Base-by-base conservation (phyloP, 2,888 invertebrate genomes). In the Dione vanillae region DNA sequence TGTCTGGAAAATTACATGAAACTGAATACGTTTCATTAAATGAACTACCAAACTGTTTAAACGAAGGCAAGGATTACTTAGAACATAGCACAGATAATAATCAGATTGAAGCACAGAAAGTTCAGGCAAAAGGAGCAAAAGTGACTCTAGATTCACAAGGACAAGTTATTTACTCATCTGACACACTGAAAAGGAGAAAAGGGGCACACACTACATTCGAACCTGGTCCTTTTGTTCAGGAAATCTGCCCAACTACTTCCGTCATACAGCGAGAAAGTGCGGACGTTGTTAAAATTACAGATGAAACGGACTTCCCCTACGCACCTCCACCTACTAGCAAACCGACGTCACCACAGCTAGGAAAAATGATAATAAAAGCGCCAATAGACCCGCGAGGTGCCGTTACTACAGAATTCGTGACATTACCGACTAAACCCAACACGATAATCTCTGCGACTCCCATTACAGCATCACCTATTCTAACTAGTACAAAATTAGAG, bases 81-180 rank as follows among this genome's bases (percentile, higher is more conserved):
- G 91, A 92, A 77, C 86, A 87, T 62, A 83, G 82, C 49, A 78
- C 87, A 76, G 85, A 87, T 69, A 88, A 87, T 73, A 88, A 85
- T 75, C 78, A 82, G 12, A 85, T 85, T 7, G 84, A 83, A 62
- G 86, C 82, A 7, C 79, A 88, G 71, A 89, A 92, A 74, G 82
- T 91, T 89, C 86, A 94, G 89, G 85, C 87, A 69, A 95, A 95
- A 82, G 97, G 97, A 35, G 96, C 97, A 27, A 95, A 97, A 81
- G 97, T 97, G 51, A 96, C 96, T 45, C 90, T 98, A 56, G 97
- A 97, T 88, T 96, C 97, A 35, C 96, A 96, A 81, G 98, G 98
- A 65, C 97, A 97, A 94, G 97, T 98, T 56, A 96, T 98, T 73
- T 98, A 96, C 89, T 96, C 96, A 75, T 97, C 97, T 20, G 97